Percentiles rank a stretch among this genome's conserved stretches.
phyloP scores from a whole-genome alignment of 2,888 invertebrate genomes.

The Dascillus cervinus region DNA sequence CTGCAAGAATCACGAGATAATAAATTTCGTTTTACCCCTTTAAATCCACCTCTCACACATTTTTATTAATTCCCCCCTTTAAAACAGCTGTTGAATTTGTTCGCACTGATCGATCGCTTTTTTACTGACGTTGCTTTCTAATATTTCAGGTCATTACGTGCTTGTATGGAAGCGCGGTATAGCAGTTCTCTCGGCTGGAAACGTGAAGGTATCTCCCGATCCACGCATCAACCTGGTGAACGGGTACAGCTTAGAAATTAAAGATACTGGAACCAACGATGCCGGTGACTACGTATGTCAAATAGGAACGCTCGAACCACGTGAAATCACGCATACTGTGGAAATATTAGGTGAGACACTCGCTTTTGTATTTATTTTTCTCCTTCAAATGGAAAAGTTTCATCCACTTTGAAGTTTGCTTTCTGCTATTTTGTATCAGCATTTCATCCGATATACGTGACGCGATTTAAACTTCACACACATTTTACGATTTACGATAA shows the following conservation, averaged over 20 bases:
- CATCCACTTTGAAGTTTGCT: not conserved
- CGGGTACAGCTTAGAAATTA: conserved; percentile 58
- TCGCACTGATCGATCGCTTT: too few species aligned
- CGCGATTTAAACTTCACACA: too few species aligned
- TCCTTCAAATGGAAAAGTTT: conserved; percentile 5
- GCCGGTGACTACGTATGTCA: conserved; percentile 63
- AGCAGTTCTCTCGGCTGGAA: conserved; percentile 57
- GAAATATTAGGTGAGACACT: conserved; percentile 56
- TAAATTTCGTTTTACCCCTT: too few species aligned
- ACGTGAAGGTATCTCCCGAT: conserved; percentile 57
- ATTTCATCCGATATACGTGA: too few species aligned
- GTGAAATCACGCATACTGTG: conserved; percentile 58
- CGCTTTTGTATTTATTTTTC: conserved; percentile 2
- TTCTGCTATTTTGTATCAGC: conserved; percentile 1
- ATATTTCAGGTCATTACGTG: conserved; percentile 50
- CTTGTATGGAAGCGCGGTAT: conserved; percentile 60
- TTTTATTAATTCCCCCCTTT: too few species aligned
- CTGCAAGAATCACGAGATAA: conserved; percentile 26
- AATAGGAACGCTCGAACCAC: conserved; percentile 56
- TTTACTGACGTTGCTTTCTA: conserved; percentile 6
- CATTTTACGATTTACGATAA: too few species aligned
- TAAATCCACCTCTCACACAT: too few species aligned
- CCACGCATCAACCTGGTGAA: conserved; percentile 54
- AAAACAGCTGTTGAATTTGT: too few species aligned
- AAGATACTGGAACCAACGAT: conserved; percentile 55